Evolutionary conservation across 2,113 vertebrate genomes (phyloP).

Genomic region (Speoplatyrhinus poulsoni): DNA sequence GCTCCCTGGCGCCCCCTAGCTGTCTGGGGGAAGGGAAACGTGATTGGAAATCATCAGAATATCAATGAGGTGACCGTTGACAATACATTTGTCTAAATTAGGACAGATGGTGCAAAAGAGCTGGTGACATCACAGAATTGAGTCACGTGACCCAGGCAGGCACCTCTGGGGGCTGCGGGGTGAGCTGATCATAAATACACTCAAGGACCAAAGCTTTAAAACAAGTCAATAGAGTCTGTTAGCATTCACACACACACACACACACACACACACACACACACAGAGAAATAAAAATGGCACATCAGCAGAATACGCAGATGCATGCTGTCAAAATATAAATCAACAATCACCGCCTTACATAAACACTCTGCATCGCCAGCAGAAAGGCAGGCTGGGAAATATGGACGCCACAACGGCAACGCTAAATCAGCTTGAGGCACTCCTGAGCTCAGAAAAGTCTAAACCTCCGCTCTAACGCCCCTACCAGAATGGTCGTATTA

Average conservation of each 20-base stretch:
- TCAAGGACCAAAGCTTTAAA: slow-evolving; percentile 71
- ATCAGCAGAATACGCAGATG: slow-evolving; percentile 80
- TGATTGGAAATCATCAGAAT: slow-evolving; percentile 47
- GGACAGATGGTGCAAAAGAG: slow-evolving; percentile 43
- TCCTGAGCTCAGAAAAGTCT: too few species aligned
- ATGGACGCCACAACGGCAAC: slow-evolving; percentile 26
- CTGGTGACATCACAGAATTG: slow-evolving; percentile 31
- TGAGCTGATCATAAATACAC: slow-evolving; percentile 71
- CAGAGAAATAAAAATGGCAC: slow-evolving; percentile 57
- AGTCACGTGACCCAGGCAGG: slow-evolving; percentile 25
- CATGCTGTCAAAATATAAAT: slow-evolving; percentile 78
- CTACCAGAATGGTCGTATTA: too few species aligned
- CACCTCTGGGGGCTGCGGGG: slow-evolving; percentile 53
- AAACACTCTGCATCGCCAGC: slow-evolving; percentile 75
- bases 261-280: slow-evolving; percentile 24
- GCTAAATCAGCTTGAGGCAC: too few species aligned
- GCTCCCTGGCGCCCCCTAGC: background rate
- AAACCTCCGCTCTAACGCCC: too few species aligned
- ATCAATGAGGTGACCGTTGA: slow-evolving; percentile 64
- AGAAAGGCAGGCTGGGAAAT: slow-evolving; percentile 67
- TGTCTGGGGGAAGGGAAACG: background rate
- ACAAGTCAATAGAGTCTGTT: slow-evolving; percentile 72
- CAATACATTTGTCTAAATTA: slow-evolving; percentile 73
- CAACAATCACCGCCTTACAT: slow-evolving; percentile 73
- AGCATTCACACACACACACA: slow-evolving; percentile 29